Percentiles rank a stretch among this genome's conserved stretches.
These are phyloP conservation scores for Notarius lentiginosus DNA, from an alignment of 2,113 vertebrate species.

Conservation along the genomic window DNA sequence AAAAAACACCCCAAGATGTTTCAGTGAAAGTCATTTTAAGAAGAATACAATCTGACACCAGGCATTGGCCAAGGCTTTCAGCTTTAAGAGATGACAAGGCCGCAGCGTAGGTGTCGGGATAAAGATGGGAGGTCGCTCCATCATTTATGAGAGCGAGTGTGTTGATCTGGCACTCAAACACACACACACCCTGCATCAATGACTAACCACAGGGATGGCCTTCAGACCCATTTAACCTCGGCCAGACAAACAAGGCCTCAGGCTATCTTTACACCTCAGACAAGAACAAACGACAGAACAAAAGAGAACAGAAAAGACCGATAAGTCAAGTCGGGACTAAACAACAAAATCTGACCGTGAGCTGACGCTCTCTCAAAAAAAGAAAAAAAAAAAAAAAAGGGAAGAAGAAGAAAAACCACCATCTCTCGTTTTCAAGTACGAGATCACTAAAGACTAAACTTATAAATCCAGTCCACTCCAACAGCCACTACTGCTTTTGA, in stretches of 20 bases:
- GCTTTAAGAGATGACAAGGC: not conserved
- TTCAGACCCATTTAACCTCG: constrained; percentile 30
- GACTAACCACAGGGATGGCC: constrained; percentile 15
- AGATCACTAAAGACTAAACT: not conserved
- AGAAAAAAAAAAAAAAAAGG: no score
- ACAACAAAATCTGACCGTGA: not conserved
- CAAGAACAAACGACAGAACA: not conserved
- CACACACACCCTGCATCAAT: constrained; percentile 10
- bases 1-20: constrained; percentile 33
- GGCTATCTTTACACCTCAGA: constrained; percentile 14
- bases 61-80: not conserved
- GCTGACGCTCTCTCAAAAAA: not conserved
- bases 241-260: constrained; percentile 20
- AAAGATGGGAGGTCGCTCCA: not conserved
- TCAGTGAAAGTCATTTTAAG: constrained; percentile 24
- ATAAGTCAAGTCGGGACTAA: not conserved
- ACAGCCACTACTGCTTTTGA: not conserved
- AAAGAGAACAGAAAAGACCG: not conserved
- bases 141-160: constrained; percentile 5
- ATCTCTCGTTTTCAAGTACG: not conserved
- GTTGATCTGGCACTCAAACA: not conserved
- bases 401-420: no score
- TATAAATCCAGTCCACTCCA: not conserved
- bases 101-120: not conserved
- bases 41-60: constrained; percentile 24